These are phyloP conservation scores for Pygoscelis adeliae DNA, from an alignment of 2,113 vertebrate species.

Conservation along the genomic window DNA sequence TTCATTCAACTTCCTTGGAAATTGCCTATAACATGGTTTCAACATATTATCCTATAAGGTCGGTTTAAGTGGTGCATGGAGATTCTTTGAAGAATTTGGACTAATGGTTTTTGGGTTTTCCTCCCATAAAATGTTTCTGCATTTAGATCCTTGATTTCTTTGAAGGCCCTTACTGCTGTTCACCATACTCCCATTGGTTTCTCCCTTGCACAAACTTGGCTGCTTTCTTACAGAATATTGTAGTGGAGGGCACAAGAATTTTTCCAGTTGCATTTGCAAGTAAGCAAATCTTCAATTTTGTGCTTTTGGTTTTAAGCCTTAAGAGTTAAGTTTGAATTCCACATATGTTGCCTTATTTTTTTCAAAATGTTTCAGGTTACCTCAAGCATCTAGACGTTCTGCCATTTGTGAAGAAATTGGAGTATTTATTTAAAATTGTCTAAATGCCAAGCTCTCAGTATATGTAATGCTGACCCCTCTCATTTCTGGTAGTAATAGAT, in stretches of 20 bases:
- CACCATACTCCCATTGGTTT: not conserved
- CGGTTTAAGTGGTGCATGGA: not conserved
- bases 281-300: not conserved
- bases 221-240: not conserved
- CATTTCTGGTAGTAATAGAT: not conserved
- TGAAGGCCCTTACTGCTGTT: not conserved
- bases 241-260: not conserved
- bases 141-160: not conserved
- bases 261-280: not conserved
- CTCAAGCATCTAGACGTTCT: not conserved
- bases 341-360: not conserved
- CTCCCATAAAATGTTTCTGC: not conserved
- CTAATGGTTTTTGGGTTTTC: not conserved
- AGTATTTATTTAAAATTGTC: not conserved
- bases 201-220: not conserved
- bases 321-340: not conserved
- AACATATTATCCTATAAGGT: not conserved
- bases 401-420: not conserved
- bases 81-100: not conserved
- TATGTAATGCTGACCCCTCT: not conserved
- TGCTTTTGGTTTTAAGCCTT: not conserved
- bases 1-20: not conserved
- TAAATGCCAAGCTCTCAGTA: not conserved
- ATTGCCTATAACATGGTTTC: not conserved
- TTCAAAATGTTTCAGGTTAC: not conserved